Percentiles rank a stretch among this genome's conserved stretches.
Conservation (phyloP, 2,888 invertebrate genomes). For the Polydrusus cervinus region DNA sequence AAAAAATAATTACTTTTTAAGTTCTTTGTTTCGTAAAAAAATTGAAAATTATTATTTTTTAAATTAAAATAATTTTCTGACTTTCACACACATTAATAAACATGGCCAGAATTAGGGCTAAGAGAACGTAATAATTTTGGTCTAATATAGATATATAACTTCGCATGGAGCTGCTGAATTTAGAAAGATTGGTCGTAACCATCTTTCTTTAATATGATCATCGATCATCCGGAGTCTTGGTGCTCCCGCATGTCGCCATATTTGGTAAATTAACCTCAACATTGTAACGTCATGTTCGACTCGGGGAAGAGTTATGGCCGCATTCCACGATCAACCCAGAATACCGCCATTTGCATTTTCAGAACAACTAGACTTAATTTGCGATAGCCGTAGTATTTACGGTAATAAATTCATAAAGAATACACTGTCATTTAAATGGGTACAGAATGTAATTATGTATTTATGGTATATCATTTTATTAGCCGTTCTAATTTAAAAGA, state of each 20-base stretch:
- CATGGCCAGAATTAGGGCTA: no score
- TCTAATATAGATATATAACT: no score
- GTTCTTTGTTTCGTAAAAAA: no score
- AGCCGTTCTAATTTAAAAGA: no score
- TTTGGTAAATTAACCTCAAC: conserved; percentile 51
- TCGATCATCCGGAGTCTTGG: conserved; percentile 6
- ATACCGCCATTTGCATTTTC: conserved; percentile 11
- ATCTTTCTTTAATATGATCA: conserved; percentile 7
- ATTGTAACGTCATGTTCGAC: conserved; percentile 24
- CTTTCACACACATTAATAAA: no score
- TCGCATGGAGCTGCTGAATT: no score
- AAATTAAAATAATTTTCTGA: no score
- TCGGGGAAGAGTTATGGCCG: conserved; percentile 16
- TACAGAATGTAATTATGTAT: not conserved
- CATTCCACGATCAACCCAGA: conserved; percentile 9
- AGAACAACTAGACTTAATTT: not conserved
- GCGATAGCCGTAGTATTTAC: not conserved
- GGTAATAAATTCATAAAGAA: no score
- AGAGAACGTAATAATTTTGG: no score
- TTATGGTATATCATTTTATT: not conserved
- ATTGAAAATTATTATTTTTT: no score
- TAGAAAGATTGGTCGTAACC: no score
- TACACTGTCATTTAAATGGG: not conserved
- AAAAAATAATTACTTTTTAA: no score
- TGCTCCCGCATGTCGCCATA: conserved; percentile 26